A percentile compares a stretch with the other conserved stretches of the same genome.
phyloP scores from a whole-genome alignment of 1,140 invertebrate genomes.

The Pentalonia nigronervosa region DNA sequence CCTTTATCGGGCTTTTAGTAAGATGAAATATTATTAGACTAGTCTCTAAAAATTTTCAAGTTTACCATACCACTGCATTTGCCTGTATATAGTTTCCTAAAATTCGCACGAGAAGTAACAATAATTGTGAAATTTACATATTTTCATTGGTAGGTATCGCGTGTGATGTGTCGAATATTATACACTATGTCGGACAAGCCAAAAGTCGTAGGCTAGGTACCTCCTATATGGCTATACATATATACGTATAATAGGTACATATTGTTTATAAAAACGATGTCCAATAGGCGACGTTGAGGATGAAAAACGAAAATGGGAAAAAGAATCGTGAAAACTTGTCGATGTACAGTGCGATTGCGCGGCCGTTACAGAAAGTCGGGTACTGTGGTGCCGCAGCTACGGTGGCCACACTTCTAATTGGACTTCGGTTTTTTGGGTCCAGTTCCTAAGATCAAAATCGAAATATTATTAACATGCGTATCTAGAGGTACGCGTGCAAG shows the following conservation, averaged over 20 bases:
- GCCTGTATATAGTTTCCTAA: neutral
- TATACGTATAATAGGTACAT: too few relatives aligned
- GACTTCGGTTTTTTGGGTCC: conserved; percentile 66
- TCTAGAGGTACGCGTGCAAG: too few relatives aligned
- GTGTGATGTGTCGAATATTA: neutral
- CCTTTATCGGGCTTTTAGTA: too few relatives aligned
- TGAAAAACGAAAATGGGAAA: conserved; percentile 87
- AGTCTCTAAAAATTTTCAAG: too few relatives aligned
- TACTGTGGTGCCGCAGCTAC: conserved; percentile 71
- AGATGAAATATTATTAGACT: too few relatives aligned
- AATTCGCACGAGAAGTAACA: neutral
- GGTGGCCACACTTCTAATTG: conserved; percentile 59
- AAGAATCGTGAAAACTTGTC: conserved; percentile 87
- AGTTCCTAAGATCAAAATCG: conserved; percentile 63
- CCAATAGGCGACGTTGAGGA: conserved; percentile 89
- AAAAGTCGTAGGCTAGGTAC: neutral
- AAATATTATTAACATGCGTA: neutral
- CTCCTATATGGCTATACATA: too few relatives aligned
- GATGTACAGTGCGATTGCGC: conserved; percentile 84
- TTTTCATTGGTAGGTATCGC: neutral
- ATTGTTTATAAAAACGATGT: conserved; percentile 71
- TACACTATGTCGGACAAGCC: neutral
- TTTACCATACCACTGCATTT: too few relatives aligned
- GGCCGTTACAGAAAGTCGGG: conserved; percentile 83
- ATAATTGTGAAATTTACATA: neutral